Percentiles rank a stretch among this genome's conserved stretches.
Conservation (phyloP, 2,113 vertebrate genomes). For the Bujurquina vittata region DNA sequence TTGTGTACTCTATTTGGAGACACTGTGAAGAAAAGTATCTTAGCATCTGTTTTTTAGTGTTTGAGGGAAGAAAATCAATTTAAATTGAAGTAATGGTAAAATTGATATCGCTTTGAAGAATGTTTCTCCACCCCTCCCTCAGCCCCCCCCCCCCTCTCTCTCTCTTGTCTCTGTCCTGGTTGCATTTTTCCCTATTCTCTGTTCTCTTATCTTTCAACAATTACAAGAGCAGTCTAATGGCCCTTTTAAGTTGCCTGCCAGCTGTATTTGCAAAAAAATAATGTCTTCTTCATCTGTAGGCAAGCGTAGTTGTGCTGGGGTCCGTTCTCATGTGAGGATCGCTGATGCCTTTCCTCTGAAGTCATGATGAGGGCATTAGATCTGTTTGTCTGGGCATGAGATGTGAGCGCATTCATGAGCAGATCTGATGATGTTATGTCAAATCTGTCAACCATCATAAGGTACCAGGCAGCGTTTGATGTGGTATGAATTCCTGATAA, state of each 20-base stretch:
- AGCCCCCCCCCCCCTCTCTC: neutral
- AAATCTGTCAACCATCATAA: constrained; percentile 66
- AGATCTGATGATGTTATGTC: constrained; percentile 52
- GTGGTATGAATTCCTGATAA: constrained; percentile 51
- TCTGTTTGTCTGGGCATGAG: constrained; percentile 68
- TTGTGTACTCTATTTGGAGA: constrained; percentile 49
- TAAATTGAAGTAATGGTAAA: constrained; percentile 81
- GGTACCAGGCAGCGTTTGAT: constrained; percentile 51
- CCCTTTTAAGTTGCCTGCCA: constrained; percentile 80
- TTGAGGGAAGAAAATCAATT: constrained; percentile 71
- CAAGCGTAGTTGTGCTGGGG: constrained; percentile 55
- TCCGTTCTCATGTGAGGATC: constrained; percentile 57
- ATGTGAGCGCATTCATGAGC: constrained; percentile 52
- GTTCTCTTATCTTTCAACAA: constrained; percentile 83
- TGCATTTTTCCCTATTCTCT: constrained; percentile 68
- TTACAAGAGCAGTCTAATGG: constrained; percentile 80
- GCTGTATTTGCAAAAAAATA: constrained; percentile 77
- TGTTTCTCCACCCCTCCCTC: constrained; percentile 24
- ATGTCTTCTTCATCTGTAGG: constrained; percentile 73
- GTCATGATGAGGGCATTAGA: constrained; percentile 62
- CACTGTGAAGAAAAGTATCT: constrained; percentile 70
- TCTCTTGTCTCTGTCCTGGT: constrained; percentile 59
- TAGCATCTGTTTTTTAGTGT: constrained; percentile 75
- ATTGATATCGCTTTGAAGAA: constrained; percentile 84
- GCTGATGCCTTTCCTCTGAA: constrained; percentile 68